Evolutionary conservation across 2,113 vertebrate genomes (phyloP).

Genomic region (Amblyornis subalaris): DNA sequence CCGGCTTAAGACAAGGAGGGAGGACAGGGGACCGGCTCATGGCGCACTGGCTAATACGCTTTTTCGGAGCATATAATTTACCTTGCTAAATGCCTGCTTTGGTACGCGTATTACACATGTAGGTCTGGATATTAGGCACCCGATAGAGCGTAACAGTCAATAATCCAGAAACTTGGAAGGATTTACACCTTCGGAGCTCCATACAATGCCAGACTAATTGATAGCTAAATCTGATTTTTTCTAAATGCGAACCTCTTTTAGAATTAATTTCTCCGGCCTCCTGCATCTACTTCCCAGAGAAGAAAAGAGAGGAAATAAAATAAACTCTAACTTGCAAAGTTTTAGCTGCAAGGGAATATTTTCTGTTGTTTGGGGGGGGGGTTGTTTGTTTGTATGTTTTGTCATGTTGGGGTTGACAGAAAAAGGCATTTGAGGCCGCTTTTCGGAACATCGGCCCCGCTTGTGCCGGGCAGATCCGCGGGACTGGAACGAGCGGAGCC

Average conservation of each 20-base stretch:
- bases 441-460: background rate
- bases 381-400: background rate
- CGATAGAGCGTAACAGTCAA: background rate
- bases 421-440: background rate
- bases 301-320: background rate
- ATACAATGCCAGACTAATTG: background rate
- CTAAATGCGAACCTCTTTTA: background rate
- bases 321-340: background rate
- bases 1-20: background rate
- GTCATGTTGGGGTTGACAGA: background rate
- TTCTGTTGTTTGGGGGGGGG: background rate
- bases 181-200: constrained; percentile 16
- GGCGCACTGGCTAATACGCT: background rate
- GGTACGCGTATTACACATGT: background rate
- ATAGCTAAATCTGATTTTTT: background rate
- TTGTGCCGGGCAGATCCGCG: background rate
- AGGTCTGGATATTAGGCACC: background rate
- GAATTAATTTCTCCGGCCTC: background rate
- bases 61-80: background rate
- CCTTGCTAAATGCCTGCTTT: background rate
- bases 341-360: background rate
- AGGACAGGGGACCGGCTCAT: background rate
- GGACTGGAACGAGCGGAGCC: background rate
- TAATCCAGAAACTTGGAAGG: constrained; percentile 5
- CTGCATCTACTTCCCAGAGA: background rate